Percentiles rank a stretch among this genome's conserved stretches.
These are phyloP conservation scores for Cloeon dipterum DNA, from an alignment of 2,888 invertebrate species.

Conservation along the genomic window DNA sequence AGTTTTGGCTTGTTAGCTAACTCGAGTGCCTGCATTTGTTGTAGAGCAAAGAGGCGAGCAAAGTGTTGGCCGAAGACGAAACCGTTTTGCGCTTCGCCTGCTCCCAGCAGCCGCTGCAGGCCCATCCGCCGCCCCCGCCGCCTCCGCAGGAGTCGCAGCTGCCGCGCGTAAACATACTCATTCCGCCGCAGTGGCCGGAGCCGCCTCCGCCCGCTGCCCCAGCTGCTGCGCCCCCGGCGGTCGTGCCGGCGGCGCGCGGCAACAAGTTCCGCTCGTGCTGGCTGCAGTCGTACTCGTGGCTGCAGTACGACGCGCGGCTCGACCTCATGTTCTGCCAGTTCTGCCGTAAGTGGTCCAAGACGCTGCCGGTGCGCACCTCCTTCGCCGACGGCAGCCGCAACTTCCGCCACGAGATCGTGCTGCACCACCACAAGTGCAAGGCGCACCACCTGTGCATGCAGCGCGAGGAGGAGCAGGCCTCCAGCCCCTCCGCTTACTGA, in stretches of 20 bases:
- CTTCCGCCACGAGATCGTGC: conserved; percentile 52
- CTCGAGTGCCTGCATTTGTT: too few relatives aligned
- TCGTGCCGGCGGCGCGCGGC: conserved; percentile 32
- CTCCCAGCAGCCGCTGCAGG: too few relatives aligned
- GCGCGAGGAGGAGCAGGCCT: conserved; percentile 20
- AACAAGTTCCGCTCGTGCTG: conserved; percentile 43
- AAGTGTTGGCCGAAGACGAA: too few relatives aligned
- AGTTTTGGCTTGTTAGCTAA: too few relatives aligned
- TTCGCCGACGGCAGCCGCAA: conserved; percentile 57
- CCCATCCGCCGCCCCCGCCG: too few relatives aligned
- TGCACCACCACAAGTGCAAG: conserved; percentile 58
- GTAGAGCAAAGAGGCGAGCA: conserved; percentile 1
- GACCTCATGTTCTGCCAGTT: conserved; percentile 52
- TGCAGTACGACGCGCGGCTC: conserved; percentile 39
- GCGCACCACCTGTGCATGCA: conserved; percentile 42
- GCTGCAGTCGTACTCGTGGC: conserved; percentile 46
- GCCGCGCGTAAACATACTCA: neutral
- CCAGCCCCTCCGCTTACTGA: conserved; percentile 15
- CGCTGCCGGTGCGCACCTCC: conserved; percentile 46
- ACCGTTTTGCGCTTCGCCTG: too few relatives aligned
- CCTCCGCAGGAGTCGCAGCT: too few relatives aligned
- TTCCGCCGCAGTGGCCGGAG: conserved; percentile 36
- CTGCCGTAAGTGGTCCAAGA: conserved; percentile 48
- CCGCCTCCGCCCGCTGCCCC: conserved; percentile 43
- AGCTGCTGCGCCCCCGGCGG: conserved; percentile 14